phyloP scores from a whole-genome alignment of 2,888 invertebrate genomes.

The Lasioglossum zephyrum region DNA sequence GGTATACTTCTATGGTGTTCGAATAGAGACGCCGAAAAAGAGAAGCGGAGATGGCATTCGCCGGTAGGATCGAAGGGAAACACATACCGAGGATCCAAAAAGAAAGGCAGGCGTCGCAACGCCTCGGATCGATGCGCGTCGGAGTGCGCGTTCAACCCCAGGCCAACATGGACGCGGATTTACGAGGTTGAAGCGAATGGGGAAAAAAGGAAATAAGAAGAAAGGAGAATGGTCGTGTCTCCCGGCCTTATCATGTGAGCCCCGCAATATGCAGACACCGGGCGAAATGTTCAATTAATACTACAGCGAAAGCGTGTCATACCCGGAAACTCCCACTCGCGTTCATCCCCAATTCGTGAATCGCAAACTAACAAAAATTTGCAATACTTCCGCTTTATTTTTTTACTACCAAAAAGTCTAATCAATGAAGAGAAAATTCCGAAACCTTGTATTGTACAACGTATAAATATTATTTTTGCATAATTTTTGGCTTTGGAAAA shows the following conservation, averaged over 20 bases:
- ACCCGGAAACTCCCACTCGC: neutral
- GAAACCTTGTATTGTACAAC: no score
- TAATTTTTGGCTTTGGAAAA: no score
- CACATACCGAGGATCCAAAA: slow-evolving; percentile 75
- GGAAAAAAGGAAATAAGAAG: slow-evolving; percentile 62
- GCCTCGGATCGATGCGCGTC: slow-evolving; percentile 79
- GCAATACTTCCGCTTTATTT: neutral
- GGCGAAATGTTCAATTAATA: slow-evolving; percentile 15
- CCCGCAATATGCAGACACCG: neutral
- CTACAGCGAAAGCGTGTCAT: neutral
- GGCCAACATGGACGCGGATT: slow-evolving; percentile 78
- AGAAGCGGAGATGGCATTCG: slow-evolving; percentile 44
- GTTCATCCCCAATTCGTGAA: neutral
- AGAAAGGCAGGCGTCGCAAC: slow-evolving; percentile 77
- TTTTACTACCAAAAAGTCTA: no score
- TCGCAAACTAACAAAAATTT: neutral
- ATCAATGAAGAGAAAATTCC: no score
- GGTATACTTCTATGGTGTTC: slow-evolving; percentile 19
- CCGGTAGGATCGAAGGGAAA: slow-evolving; percentile 68
- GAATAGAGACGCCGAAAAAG: slow-evolving; percentile 35
- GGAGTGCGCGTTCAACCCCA: slow-evolving; percentile 79
- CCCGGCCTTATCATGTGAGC: slow-evolving; percentile 39
- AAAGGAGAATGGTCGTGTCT: slow-evolving; percentile 53
- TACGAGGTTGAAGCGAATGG: slow-evolving; percentile 70
- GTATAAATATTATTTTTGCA: no score